Evolutionary conservation across 2,113 vertebrate species (phyloP), one percentile per base, ranked within the genome.

Genomic region (Sitta europaea): DNA sequence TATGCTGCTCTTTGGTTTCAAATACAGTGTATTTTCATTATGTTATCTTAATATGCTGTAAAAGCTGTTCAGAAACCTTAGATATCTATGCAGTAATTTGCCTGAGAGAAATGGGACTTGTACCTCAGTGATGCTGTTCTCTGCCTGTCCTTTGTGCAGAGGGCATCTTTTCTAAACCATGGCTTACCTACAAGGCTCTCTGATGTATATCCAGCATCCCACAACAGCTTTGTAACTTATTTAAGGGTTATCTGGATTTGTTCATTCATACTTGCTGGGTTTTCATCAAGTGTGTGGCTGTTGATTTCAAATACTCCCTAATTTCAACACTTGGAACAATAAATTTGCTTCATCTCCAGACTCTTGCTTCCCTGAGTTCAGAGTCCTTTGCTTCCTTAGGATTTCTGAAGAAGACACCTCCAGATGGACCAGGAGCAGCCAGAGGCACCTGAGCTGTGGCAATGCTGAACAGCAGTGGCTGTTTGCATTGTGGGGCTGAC

Each of bases 31-130:
- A 92, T 97, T 97, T 94, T 94, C 87, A 68, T 96, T 73, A n/a
- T 59, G 54, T 96, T 92, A 68, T 1, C 62, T 83, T 92, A 77
- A 5, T 71, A 88, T 67, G 50, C 73, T 88, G 65, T 94, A 90
- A 94, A 96, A 94, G 82, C 82, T 92, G 86, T 89, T 78, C 71
- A 72, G 91, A 96, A 90, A 84, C 73, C 85, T 79, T 93, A 84
- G 92, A 82, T 92, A 97, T 95, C 97, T 97, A 97, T 97, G 97
- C 97, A 97, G 96, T 72, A 59, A 94, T 58, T 97, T 85, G 73
- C 66, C 86, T 93, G 85, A 93, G 87, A 86, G 78, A 84, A 95
- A 78, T 85, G 78, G 81, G 73, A 89, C 73, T 88, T 3, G 47
- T 96, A 96, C 96, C 91, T 97, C 97, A 96, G 59, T 53, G 80